These are phyloP conservation scores for Pachydiplax longipennis DNA, from an alignment of 2,888 invertebrate genomes.

Conservation along the genomic window DNA sequence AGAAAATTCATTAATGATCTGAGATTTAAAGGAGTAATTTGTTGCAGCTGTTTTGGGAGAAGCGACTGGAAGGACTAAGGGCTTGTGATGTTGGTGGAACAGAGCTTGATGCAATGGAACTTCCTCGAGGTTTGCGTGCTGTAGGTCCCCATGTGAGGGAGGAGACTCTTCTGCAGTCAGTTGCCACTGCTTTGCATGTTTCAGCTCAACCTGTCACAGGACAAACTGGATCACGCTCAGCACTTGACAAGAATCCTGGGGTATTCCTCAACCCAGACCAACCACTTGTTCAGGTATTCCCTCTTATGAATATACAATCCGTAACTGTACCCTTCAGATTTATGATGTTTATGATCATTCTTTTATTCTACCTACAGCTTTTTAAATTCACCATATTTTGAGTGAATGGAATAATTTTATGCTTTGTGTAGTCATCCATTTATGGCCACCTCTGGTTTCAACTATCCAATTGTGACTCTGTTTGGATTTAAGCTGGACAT, in stretches of 20 bases:
- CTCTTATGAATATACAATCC: background rate
- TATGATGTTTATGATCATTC: no score
- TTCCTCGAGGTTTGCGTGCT: constrained; percentile 83
- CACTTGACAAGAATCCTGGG: constrained; percentile 90
- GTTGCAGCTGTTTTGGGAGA: constrained; percentile 67
- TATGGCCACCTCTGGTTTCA: no score
- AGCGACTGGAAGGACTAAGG: constrained; percentile 74
- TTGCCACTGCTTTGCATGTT: constrained; percentile 94
- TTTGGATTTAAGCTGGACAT: no score
- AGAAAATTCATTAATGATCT: background rate
- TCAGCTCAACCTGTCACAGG: constrained; percentile 89
- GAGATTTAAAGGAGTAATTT: background rate
- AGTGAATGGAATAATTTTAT: no score
- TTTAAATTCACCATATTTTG: no score
- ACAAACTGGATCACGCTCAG: constrained; percentile 81
- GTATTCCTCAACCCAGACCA: constrained; percentile 96
- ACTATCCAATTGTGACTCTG: no score
- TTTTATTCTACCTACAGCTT: no score
- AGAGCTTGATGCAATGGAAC: constrained; percentile 82
- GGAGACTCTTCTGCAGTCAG: constrained; percentile 88
- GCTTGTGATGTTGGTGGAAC: constrained; percentile 88
- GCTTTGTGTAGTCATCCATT: no score
- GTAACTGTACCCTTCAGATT: no score
- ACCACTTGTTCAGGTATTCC: constrained; percentile 82
- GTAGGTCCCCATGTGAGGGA: constrained; percentile 87